Percentiles rank a stretch among this genome's conserved stretches.
These are phyloP conservation scores for Manis javanica DNA, from an alignment of 2,797 vertebrate species.

Conservation along the genomic window DNA sequence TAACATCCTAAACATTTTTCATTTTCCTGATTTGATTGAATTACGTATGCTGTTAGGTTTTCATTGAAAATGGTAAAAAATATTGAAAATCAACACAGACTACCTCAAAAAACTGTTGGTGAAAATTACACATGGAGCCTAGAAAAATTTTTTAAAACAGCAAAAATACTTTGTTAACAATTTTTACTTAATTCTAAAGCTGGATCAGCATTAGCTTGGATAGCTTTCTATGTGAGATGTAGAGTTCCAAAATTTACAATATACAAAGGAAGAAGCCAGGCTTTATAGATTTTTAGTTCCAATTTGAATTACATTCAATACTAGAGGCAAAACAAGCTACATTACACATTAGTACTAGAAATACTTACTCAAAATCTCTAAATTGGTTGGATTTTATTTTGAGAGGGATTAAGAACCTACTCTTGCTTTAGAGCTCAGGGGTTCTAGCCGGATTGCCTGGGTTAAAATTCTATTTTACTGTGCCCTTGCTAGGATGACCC, in stretches of 20 bases:
- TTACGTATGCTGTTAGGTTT: neutral
- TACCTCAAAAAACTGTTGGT: neutral
- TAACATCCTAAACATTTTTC: neutral
- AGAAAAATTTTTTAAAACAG: neutral
- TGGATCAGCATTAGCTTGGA: neutral
- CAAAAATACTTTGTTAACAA: no score
- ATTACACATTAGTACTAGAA: neutral
- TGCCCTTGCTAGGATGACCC: neutral
- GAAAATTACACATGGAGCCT: neutral
- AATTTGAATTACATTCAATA: neutral
- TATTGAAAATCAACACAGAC: neutral
- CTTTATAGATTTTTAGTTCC: neutral
- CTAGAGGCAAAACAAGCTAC: neutral
- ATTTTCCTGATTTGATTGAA: constrained; percentile 33
- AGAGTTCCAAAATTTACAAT: neutral
- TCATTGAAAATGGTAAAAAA: neutral
- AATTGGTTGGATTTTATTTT: neutral
- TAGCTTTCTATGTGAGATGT: neutral
- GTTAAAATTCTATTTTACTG: neutral
- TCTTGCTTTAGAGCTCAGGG: neutral
- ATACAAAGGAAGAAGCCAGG: neutral
- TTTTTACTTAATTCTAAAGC: neutral
- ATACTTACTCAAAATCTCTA: neutral
- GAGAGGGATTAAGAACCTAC: neutral
- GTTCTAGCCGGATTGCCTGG: neutral